Evolutionary conservation across 2,888 invertebrate genomes (phyloP).

Genomic region (Drosophila hamatofila): DNA sequence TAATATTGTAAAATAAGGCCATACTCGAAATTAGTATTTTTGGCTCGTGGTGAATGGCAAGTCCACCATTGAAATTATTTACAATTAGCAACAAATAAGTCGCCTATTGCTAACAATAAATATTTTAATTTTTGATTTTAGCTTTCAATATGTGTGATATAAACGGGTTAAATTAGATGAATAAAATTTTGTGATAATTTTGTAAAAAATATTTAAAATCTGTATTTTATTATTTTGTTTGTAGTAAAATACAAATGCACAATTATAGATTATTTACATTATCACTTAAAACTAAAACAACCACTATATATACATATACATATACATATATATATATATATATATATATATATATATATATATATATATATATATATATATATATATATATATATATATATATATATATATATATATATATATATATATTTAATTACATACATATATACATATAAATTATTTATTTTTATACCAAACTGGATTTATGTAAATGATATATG

Average conservation of each 20-base stretch:
- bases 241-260: too few relatives aligned
- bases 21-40: neutral
- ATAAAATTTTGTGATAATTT: too few relatives aligned
- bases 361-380: too few relatives aligned
- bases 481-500: neutral
- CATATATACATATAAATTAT: neutral
- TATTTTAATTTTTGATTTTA: slow-evolving; percentile 2
- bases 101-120: neutral
- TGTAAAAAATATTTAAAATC: too few relatives aligned
- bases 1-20: neutral
- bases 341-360: neutral
- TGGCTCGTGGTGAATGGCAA: neutral
- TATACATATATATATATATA: neutral
- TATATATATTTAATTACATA: neutral
- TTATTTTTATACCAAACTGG: slow-evolving; percentile 4
- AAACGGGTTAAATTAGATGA: too few relatives aligned
- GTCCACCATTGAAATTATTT: too few relatives aligned
- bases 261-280: slow-evolving; percentile 7
- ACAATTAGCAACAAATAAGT: too few relatives aligned
- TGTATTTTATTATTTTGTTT: too few relatives aligned
- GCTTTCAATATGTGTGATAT: neutral
- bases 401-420: too few relatives aligned
- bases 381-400: too few relatives aligned
- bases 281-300: too few relatives aligned
- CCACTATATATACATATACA: neutral